Evolutionary conservation across 2,888 invertebrate species (phyloP), one percentile per base, ranked within the genome.

Genomic region (Troides aeacus): DNA sequence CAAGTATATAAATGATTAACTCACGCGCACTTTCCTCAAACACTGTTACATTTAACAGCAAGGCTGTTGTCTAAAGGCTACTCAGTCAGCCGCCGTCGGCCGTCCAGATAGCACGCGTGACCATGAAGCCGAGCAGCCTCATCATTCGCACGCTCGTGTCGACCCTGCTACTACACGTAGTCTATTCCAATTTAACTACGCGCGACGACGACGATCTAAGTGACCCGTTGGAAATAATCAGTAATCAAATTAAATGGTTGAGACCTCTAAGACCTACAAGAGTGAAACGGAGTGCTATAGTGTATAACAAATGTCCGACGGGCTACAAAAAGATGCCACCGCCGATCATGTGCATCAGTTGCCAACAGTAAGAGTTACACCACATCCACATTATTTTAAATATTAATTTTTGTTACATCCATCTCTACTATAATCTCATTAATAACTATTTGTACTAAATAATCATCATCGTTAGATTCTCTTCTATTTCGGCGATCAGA

Each of bases 271-370:
- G 21, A 18, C 61, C 64, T 17, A 23, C 18, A 39, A 62, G 70
- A 66, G 66, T 70, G 59, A 70, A 63, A 66, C 66, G 70, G 2
- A 62, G 50, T 66, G 66, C 39, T 50, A 70, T 70, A 17, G 50
- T 57, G 58, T 62, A 62, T 17, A 59, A 62, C 39, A 63, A 58
- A 62, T 70, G 70, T 58, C 70, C 70, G 3, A n/a, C 23, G 12
- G 70, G 66, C 6, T 66, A 58, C 58, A 66, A 59, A 24, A 66
- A 66, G 24, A 39, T 70, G 59, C 70, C 66, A 0, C 70, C 70
- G 6, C 70, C 70, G 2, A 36, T 70, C 39, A 7, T 18, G 0
- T 70, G 70, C 63, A 42, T 70, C 30, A 50, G 58, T 21, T 70
- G 70, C 24, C 36, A 62, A 18, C n/a, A 50, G 70, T 70, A 53